A percentile compares a stretch with the other conserved stretches of the same genome.
These are phyloP conservation scores for Nemopilema nomurai DNA, from an alignment of 30 jellyfish, hydroid and myxozoan species.

Conservation along the genomic window DNA sequence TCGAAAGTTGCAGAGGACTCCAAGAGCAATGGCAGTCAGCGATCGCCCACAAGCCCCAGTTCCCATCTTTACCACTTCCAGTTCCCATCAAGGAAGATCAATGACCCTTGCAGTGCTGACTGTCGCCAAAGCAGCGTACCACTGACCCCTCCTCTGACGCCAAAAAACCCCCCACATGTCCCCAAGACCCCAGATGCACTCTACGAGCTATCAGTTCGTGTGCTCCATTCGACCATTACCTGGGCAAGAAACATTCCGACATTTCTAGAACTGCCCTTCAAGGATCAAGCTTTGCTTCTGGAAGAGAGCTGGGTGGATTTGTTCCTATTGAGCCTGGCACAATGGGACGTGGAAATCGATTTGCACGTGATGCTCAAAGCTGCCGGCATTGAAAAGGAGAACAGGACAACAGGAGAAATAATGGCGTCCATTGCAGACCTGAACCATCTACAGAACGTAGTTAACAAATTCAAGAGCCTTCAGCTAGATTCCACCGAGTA, in stretches of 20 bases:
- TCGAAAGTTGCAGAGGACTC: slow-evolving; percentile 13
- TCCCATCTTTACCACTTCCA: slow-evolving; percentile 59
- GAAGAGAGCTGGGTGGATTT: slow-evolving; percentile 89
- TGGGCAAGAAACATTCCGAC: slow-evolving; percentile 94
- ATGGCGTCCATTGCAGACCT: slow-evolving; percentile 62
- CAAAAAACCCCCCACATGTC: slow-evolving; percentile 70
- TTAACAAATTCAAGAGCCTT: slow-evolving; percentile 57
- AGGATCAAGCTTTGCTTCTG: slow-evolving; percentile 77
- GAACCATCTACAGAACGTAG: slow-evolving; percentile 63
- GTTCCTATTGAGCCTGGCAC: slow-evolving; percentile 73
- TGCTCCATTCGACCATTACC: slow-evolving; percentile 63
- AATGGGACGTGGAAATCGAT: slow-evolving; percentile 74
- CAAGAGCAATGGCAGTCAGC: slow-evolving; percentile 3
- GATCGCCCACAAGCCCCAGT: slow-evolving; percentile 46
- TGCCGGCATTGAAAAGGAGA: slow-evolving; percentile 46
- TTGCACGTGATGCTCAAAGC: slow-evolving; percentile 61
- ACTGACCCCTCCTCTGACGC: slow-evolving; percentile 67
- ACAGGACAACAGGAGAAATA: slow-evolving; percentile 37
- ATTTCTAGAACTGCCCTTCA: slow-evolving; percentile 76
- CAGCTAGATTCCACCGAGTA: slow-evolving; percentile 76
- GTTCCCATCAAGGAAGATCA: slow-evolving; percentile 46
- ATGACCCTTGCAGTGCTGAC: slow-evolving; percentile 53
- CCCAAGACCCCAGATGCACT: slow-evolving; percentile 73
- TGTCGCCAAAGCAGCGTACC: slow-evolving; percentile 72
- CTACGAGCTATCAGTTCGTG: slow-evolving; percentile 64